Evolutionary conservation across 1,140 invertebrate genomes (phyloP), one percentile per base, ranked within the genome.

Genomic region (Drosophila bocki): DNA sequence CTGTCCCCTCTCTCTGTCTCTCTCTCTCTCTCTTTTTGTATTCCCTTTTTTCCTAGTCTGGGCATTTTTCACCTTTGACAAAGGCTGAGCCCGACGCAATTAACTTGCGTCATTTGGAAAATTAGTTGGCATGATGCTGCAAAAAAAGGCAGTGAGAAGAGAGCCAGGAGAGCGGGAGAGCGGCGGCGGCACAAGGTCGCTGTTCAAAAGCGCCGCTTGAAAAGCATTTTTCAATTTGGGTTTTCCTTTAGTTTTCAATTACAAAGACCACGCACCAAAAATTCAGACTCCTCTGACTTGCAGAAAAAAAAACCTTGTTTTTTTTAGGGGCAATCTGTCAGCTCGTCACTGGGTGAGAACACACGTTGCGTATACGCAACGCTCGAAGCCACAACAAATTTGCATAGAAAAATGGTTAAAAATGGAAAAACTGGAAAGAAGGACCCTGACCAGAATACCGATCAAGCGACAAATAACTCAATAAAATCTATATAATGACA

Each of bases 71-170:
- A 88, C 84, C 80, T 88, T 80, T 88, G 79, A 85, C 83, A 87
- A 86, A 75, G 79, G 68, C 71, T 68, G 64, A 15, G 67, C 50
- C 69, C 54, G 58, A 65, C 61, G 74, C 81, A 88, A 84, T 88
- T 88, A 84, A 84, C 85, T 84, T 88, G 81, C 85, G 81, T 90
- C 81, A 88, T 88, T 81, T 90, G 78, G 84, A 84, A 88, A 88
- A 84, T 90, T 88, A 85, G 85, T 78, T 81, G 81, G 63, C 85
- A 90, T 90, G 85, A 88, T 88, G 85, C 70, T 88, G 85, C 80
- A 77, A 58, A 87, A 83, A 75, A 80, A 51, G 3, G 0, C 17
- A 6, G 29, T 9, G 12, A 42, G 37, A 32, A 65, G 37, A 62
- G 51, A 53, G 44, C 22, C 29, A 37, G 35, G 29, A 19, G 17